These are phyloP conservation scores for Arbacia lixula DNA, from an alignment of 53 echinoderm and acorn worm species.

Conservation along the genomic window DNA sequence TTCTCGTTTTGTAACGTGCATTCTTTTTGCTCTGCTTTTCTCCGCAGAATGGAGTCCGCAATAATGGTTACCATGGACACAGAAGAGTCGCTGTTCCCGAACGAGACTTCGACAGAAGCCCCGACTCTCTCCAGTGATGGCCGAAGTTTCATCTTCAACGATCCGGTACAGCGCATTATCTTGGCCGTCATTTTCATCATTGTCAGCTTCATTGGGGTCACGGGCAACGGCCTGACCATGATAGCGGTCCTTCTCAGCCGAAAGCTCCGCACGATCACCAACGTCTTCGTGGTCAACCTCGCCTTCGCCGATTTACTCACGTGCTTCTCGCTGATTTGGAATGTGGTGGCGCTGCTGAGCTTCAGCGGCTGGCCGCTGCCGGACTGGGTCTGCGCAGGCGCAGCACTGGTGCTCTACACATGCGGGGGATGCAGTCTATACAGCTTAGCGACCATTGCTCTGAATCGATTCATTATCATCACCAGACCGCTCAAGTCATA, in stretches of 20 bases:
- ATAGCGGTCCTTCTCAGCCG: slow-evolving; percentile 75
- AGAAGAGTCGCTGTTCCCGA: too few species aligned
- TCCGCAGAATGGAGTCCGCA: slow-evolving; percentile 4
- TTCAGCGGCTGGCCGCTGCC: slow-evolving; percentile 62
- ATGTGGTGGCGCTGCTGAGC: slow-evolving; percentile 69
- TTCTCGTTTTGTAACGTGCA: neutral
- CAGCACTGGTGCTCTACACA: slow-evolving; percentile 60
- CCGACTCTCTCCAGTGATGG: neutral
- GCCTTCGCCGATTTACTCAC: slow-evolving; percentile 78
- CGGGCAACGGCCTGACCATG: slow-evolving; percentile 82
- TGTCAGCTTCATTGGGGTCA: slow-evolving; percentile 61
- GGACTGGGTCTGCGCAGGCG: slow-evolving; percentile 57
- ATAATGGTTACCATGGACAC: neutral
- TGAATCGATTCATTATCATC: slow-evolving; percentile 59
- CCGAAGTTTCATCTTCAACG: slow-evolving; percentile 67
- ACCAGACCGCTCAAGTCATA: slow-evolving; percentile 34
- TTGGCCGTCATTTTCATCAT: slow-evolving; percentile 64
- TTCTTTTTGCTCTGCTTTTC: too few species aligned
- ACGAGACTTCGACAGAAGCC: neutral
- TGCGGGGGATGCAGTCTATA: slow-evolving; percentile 60
- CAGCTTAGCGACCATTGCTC: slow-evolving; percentile 65
- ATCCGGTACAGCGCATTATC: slow-evolving; percentile 71
- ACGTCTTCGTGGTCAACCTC: slow-evolving; percentile 88
- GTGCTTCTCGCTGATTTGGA: slow-evolving; percentile 69
- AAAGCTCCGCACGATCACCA: slow-evolving; percentile 84